A percentile compares a stretch with the other conserved stretches of the same genome.
phyloP scores from a whole-genome alignment of 2,113 vertebrate genomes.

The Pseudonaja textilis region DNA sequence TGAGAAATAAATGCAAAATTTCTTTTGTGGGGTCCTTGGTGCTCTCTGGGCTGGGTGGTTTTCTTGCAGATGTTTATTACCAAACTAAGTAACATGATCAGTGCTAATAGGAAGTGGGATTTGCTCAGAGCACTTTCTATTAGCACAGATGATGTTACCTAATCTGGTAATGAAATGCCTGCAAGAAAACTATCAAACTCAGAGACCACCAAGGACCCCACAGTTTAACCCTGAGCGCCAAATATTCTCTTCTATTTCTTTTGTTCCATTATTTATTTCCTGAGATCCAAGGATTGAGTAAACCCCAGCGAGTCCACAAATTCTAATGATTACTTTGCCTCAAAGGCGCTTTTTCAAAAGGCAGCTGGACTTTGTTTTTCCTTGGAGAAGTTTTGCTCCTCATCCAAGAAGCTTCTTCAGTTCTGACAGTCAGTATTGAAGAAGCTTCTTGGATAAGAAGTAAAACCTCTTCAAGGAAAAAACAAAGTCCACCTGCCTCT shows the following conservation, averaged over 20 bases:
- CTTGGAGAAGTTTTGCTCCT: neutral
- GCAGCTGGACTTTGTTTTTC: neutral
- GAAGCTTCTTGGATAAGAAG: neutral
- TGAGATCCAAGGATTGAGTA: neutral
- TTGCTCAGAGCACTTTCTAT: neutral
- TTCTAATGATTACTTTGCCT: neutral
- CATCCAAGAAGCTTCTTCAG: neutral
- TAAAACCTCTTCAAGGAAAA: neutral
- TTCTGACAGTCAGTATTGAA: neutral
- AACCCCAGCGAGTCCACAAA: neutral
- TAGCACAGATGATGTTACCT: neutral
- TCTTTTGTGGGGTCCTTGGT: neutral
- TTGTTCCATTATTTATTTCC: neutral
- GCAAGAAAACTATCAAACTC: neutral
- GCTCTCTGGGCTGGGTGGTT: neutral
- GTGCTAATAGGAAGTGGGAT: neutral
- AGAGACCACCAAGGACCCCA: neutral
- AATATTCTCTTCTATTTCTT: neutral
- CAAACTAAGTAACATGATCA: neutral
- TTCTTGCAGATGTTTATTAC: neutral
- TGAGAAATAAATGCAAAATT: neutral
- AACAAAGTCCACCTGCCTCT: neutral
- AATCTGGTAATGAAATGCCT: neutral
- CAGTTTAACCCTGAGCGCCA: neutral
- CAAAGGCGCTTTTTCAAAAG: neutral